These are phyloP conservation scores for Polymixis lichenea DNA, from an alignment of 2,888 invertebrate genomes.

Conservation along the genomic window DNA sequence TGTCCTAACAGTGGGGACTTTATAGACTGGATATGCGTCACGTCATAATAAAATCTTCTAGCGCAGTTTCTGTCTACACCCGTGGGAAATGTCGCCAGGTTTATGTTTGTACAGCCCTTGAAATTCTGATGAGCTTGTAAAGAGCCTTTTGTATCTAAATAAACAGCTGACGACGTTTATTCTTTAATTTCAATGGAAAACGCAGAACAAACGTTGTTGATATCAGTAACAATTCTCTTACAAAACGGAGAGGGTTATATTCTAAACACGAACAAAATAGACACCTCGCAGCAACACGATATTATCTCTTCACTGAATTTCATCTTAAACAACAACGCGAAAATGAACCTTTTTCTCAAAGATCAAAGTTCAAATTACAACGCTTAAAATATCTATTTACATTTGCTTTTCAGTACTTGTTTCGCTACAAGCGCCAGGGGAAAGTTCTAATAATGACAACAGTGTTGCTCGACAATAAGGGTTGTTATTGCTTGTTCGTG, in stretches of 20 bases:
- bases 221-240: conserved; percentile 23
- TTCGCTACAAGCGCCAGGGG: conserved; percentile 40
- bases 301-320: conserved; percentile 49
- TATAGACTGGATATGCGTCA: too few species aligned
- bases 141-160: neutral
- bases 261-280: conserved; percentile 58
- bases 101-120: conserved; percentile 1
- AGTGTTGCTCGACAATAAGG: conserved; percentile 46
- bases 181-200: conserved; percentile 26
- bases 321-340: conserved; percentile 19
- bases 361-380: conserved; percentile 39
- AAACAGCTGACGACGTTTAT: conserved; percentile 16
- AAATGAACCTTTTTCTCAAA: conserved; percentile 3
- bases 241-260: conserved; percentile 45
- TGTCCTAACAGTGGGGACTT: too few species aligned
- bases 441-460: conserved; percentile 57
- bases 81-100: too few species aligned
- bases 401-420: conserved; percentile 43
- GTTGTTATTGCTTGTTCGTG: conserved; percentile 57
- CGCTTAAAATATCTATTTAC: conserved; percentile 32
- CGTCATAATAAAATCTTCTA: neutral
- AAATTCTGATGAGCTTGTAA: conserved; percentile 11
- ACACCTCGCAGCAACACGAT: conserved; percentile 52
- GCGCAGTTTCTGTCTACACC: neutral
- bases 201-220: conserved; percentile 4